phyloP scores from a whole-genome alignment of 2,888 invertebrate genomes.

The Scaptomyza cyrtandrae region DNA sequence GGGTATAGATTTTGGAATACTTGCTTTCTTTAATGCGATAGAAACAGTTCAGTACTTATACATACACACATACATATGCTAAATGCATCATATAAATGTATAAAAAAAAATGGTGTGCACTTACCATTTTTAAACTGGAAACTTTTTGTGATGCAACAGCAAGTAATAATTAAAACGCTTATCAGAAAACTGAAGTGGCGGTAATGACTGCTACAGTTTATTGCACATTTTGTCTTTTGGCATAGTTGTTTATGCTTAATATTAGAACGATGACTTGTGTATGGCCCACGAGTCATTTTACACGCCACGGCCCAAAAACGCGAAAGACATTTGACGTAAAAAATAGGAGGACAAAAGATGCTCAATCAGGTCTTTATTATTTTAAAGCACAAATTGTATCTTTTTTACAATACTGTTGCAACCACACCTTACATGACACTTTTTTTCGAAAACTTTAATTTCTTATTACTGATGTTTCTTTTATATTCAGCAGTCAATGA shows the following conservation, averaged over 20 bases:
- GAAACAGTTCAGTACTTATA: no score
- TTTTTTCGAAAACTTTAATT: slow-evolving; percentile 12
- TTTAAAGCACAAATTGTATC: not conserved
- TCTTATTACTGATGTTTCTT: slow-evolving; percentile 20
- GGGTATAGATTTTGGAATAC: no score
- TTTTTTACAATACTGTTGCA: not conserved
- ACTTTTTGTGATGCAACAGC: slow-evolving; percentile 56
- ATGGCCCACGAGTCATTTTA: slow-evolving; percentile 70
- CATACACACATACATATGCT: no score
- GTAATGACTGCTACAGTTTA: slow-evolving; percentile 8
- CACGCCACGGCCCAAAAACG: slow-evolving; percentile 38
- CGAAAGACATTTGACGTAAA: slow-evolving; percentile 57
- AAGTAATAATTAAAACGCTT: slow-evolving; percentile 52
- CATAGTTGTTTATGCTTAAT: slow-evolving; percentile 59
- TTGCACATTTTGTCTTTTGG: slow-evolving; percentile 51
- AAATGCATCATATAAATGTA: not conserved
- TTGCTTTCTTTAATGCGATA: no score
- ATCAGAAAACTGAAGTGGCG: slow-evolving; percentile 36
- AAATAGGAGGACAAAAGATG: slow-evolving; percentile 9
- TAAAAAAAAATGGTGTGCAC: slow-evolving; percentile 23
- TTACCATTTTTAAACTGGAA: slow-evolving; percentile 72
- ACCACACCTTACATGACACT: not conserved
- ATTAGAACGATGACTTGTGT: slow-evolving; percentile 47
- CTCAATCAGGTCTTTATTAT: not conserved
- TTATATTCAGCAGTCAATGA: slow-evolving; percentile 33